These are phyloP conservation scores for Cantharis rufa DNA, from an alignment of 2,888 invertebrate genomes.

Conservation along the genomic window DNA sequence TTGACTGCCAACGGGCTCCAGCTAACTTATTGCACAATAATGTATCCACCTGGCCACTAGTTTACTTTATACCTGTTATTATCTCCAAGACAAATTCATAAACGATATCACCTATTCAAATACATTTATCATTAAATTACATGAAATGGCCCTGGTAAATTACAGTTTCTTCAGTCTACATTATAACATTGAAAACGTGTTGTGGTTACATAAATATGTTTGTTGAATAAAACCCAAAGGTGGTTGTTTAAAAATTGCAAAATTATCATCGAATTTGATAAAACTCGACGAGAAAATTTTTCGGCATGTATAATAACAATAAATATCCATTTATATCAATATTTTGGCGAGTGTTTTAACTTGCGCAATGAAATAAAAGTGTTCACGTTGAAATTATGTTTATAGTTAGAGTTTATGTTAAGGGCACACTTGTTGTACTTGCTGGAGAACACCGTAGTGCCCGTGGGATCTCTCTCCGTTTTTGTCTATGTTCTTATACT, in stretches of 20 bases:
- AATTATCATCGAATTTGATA: not conserved
- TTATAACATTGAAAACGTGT: not conserved
- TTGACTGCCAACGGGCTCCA: constrained; percentile 41
- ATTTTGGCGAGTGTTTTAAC: constrained; percentile 43
- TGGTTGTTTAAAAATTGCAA: not conserved
- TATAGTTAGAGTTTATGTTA: constrained; percentile 57
- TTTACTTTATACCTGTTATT: constrained; percentile 12
- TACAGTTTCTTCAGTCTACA: not conserved
- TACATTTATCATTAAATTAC: not conserved
- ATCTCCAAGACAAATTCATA: constrained; percentile 8
- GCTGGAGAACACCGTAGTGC: constrained; percentile 46
- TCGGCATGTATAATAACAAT: not conserved
- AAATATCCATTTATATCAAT: constrained; percentile 45
- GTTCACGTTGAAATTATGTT: constrained; percentile 56
- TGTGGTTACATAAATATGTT: not conserved
- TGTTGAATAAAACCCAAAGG: not conserved
- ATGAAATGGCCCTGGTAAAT: not conserved
- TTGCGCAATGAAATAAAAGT: constrained; percentile 54
- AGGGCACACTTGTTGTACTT: constrained; percentile 57
- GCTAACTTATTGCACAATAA: constrained; percentile 42
- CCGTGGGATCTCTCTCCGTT: constrained; percentile 42
- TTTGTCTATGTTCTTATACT: constrained; percentile 32
- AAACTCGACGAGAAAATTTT: not conserved
- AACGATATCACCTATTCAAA: not conserved
- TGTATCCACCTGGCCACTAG: constrained; percentile 37